phyloP scores from a whole-genome alignment of 2,888 invertebrate genomes.

The Andrena minutula region DNA sequence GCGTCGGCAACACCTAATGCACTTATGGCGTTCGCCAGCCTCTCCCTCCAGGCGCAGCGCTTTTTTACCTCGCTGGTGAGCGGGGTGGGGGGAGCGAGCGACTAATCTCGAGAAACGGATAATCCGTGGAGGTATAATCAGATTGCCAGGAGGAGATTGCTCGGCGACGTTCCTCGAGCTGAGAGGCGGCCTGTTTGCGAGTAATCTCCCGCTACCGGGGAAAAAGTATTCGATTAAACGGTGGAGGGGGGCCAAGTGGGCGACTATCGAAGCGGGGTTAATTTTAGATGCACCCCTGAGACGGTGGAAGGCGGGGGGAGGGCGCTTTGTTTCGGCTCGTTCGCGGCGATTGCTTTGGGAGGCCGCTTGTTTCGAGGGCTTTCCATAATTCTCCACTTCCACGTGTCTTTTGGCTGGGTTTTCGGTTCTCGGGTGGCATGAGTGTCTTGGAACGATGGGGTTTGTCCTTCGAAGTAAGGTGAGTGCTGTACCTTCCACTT shows the following conservation, averaged over 20 bases:
- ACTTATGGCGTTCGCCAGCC: slow-evolving; percentile 2
- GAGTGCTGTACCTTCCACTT: neutral
- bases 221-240: slow-evolving; percentile 11
- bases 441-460: too few species aligned
- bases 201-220: neutral
- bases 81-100: neutral
- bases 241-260: neutral
- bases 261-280: slow-evolving; percentile 8
- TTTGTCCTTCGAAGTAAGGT: neutral
- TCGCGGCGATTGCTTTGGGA: neutral
- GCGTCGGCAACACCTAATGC: neutral
- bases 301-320: neutral
- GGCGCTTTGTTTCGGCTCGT: neutral
- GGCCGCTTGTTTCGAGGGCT: neutral
- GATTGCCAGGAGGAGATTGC: slow-evolving; percentile 19
- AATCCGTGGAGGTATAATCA: slow-evolving; percentile 49
- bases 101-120: slow-evolving; percentile 22
- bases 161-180: neutral
- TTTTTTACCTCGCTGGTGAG: neutral
- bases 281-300: slow-evolving; percentile 4
- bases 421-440: neutral
- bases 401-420: neutral
- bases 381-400: neutral
- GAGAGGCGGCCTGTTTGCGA: neutral
- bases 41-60: neutral